Percentiles rank a stretch among this genome's conserved stretches.
Evolutionary conservation across 2,113 vertebrate genomes (phyloP).

Genomic region (Platichthys flesus): DNA sequence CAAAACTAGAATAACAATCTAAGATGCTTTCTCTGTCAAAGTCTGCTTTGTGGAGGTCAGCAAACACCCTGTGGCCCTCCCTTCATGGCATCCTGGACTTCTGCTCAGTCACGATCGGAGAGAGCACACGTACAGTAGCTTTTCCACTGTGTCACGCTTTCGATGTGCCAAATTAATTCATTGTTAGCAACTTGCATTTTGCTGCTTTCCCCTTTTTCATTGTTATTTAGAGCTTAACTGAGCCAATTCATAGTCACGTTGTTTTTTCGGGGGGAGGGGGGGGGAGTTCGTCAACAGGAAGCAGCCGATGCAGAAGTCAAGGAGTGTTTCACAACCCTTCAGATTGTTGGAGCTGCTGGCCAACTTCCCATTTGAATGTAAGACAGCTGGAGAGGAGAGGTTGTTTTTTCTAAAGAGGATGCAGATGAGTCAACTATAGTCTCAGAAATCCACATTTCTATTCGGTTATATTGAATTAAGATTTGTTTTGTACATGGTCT

Average conservation of each 20-base stretch:
- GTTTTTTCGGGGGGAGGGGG: slow-evolving; percentile 3
- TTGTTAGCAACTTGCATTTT: slow-evolving; percentile 31
- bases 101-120: slow-evolving; percentile 58
- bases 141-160: slow-evolving; percentile 69
- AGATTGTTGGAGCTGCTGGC: slow-evolving; percentile 36
- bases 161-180: slow-evolving; percentile 64
- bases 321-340: slow-evolving; percentile 54
- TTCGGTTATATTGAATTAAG: slow-evolving; percentile 22
- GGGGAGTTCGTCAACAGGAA: slow-evolving; percentile 72
- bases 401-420: not conserved
- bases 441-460: slow-evolving; percentile 20
- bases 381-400: slow-evolving; percentile 27
- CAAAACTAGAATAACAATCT: not conserved
- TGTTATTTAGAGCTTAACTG: slow-evolving; percentile 34
- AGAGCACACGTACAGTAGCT: slow-evolving; percentile 36
- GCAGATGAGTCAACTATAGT: slow-evolving; percentile 3
- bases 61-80: not conserved
- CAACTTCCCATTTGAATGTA: slow-evolving; percentile 57
- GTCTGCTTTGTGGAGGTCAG: slow-evolving; percentile 20
- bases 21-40: slow-evolving; percentile 8
- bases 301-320: slow-evolving; percentile 71
- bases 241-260: slow-evolving; percentile 62
- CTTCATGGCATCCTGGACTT: not conserved
- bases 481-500: slow-evolving; percentile 23
- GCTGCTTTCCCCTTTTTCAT: slow-evolving; percentile 52